Evolutionary conservation across 2,888 invertebrate genomes (phyloP).

Genomic region (Protophormia terraenovae): DNA sequence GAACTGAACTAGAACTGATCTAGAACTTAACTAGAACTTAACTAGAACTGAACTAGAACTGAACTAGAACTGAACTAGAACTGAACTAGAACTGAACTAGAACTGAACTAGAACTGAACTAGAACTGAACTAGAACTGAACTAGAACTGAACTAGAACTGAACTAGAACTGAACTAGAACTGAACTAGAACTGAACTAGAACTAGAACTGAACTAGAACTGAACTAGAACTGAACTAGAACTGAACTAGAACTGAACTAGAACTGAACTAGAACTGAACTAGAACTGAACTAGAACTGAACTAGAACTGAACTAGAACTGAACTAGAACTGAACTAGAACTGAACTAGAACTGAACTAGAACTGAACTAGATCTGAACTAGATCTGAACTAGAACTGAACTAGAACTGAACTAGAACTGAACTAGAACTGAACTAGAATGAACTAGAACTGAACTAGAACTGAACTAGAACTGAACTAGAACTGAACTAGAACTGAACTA

Average conservation of each 20-base stretch:
- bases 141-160: not conserved
- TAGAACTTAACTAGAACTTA: not conserved
- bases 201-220: not conserved
- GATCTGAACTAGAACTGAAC: not conserved
- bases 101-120: not conserved
- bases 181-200: not conserved
- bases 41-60: not conserved
- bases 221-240: not conserved
- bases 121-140: not conserved
- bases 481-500: no score
- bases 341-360: not conserved
- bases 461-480: not conserved
- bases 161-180: not conserved
- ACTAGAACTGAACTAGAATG: not conserved
- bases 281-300: not conserved
- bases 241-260: not conserved
- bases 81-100: not conserved
- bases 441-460: not conserved
- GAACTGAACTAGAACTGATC: not conserved
- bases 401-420: not conserved
- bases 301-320: not conserved
- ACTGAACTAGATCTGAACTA: not conserved
- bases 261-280: not conserved
- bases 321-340: not conserved
- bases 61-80: not conserved